Conservation (phyloP, 2,113 vertebrate species). For the Takifugu flavidus region DNA sequence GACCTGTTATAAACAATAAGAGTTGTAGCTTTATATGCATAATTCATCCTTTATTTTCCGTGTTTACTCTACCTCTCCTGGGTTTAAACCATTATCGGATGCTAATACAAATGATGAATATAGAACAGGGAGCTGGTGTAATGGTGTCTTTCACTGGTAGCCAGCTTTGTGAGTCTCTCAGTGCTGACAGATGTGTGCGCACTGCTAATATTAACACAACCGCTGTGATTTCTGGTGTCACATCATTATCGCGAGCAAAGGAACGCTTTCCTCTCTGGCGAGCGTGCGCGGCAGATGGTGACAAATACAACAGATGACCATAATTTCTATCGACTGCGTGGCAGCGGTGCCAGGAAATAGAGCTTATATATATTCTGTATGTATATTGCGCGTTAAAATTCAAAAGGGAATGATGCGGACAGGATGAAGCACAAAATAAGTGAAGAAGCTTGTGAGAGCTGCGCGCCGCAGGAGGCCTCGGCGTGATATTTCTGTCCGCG, state of each 20-base stretch:
- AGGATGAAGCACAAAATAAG: no score
- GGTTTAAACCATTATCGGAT: no score
- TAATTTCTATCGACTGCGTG: slow-evolving; percentile 38
- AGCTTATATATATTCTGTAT: slow-evolving; percentile 14
- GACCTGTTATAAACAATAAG: no score
- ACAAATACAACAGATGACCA: slow-evolving; percentile 6
- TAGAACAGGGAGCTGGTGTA: no score
- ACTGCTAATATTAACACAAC: slow-evolving; percentile 10
- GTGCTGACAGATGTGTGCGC: slow-evolving; percentile 22
- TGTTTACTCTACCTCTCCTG: no score
- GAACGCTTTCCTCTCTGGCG: background rate
- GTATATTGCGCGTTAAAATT: slow-evolving; percentile 24
- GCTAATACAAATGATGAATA: no score
- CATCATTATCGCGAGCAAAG: slow-evolving; percentile 4
- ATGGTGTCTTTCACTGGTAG: background rate
- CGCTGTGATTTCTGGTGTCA: slow-evolving; percentile 21
- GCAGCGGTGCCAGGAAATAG: background rate
- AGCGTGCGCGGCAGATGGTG: background rate
- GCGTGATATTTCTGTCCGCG: no score
- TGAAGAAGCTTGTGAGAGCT: no score
- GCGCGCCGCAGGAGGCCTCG: no score
- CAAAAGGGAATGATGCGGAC: background rate
- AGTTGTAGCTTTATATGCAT: no score
- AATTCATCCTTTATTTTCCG: no score
- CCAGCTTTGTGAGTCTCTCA: slow-evolving; percentile 17